A percentile compares a stretch with the other conserved stretches of the same genome.
phyloP scores from a whole-genome alignment of 2,797 vertebrate species.

The Artibeus lituratus region DNA sequence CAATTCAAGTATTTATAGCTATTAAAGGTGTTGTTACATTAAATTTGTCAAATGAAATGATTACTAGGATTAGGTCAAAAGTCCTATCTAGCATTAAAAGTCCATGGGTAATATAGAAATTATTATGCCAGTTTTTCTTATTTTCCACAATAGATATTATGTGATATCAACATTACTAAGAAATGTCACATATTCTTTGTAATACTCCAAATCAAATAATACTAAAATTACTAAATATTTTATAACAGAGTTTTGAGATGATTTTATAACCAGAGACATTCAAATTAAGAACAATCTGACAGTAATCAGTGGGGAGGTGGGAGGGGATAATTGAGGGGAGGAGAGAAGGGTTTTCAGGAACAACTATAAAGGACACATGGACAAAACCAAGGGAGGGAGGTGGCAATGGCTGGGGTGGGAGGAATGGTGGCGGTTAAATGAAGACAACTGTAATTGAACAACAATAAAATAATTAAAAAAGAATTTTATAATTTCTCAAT shows the following conservation, averaged over 20 bases:
- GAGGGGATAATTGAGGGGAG: no score
- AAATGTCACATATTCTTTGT: background rate
- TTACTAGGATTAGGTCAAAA: background rate
- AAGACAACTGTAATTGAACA: no score
- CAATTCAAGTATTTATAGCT: background rate
- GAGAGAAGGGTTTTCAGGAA: no score
- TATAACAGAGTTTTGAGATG: background rate
- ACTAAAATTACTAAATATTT: background rate
- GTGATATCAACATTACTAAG: background rate
- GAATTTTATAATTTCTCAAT: conserved; percentile 2
- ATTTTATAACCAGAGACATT: background rate
- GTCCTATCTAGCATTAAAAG: background rate
- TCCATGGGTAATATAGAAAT: background rate
- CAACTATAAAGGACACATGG: no score
- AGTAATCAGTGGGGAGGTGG: no score
- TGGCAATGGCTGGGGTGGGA: no score
- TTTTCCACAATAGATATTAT: background rate
- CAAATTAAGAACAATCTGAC: no score
- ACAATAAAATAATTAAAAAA: background rate
- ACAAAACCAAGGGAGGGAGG: no score
- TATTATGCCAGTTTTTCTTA: background rate
- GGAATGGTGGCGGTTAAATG: no score
- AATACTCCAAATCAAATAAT: background rate
- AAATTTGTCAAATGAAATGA: background rate
- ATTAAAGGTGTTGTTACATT: background rate